A percentile compares a stretch with the other conserved stretches of the same genome.
Conservation (phyloP, 1,140 invertebrate species). For the Eulimnadia texana region DNA sequence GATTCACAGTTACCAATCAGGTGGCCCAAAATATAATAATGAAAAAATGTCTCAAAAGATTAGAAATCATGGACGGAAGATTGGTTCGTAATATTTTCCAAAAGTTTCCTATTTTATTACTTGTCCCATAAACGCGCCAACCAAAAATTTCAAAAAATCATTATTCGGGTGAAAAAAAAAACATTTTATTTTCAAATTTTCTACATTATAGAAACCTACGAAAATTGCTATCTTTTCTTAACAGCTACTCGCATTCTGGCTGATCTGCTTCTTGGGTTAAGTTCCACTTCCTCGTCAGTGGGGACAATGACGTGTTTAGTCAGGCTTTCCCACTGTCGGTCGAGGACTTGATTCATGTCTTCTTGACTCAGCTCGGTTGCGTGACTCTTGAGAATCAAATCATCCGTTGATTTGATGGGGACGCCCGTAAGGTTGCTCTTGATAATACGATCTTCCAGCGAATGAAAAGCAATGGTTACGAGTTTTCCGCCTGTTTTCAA, state of each 20-base stretch:
- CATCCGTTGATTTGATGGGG: slow-evolving; percentile 38
- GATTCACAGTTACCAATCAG: too few species aligned
- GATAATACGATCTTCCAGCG: slow-evolving; percentile 86
- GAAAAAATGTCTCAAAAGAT: too few species aligned
- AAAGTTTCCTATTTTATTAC: too few species aligned
- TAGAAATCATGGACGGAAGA: too few species aligned
- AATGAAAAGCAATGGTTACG: slow-evolving; percentile 78
- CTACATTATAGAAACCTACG: too few species aligned
- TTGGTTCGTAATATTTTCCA: too few species aligned
- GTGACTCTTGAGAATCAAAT: slow-evolving; percentile 25
- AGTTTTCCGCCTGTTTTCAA: slow-evolving; percentile 60
- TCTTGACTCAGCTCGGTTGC: slow-evolving; percentile 25
- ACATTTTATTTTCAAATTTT: too few species aligned
- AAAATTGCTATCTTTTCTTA: slow-evolving; percentile 29
- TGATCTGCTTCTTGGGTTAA: slow-evolving; percentile 70
- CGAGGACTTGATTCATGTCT: slow-evolving; percentile 41
- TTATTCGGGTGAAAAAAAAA: too few species aligned
- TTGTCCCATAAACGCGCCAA: not conserved
- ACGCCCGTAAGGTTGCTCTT: slow-evolving; percentile 75
- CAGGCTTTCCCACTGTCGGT: slow-evolving; percentile 55
- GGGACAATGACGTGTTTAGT: slow-evolving; percentile 68
- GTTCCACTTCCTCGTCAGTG: slow-evolving; percentile 49
- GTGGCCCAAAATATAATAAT: too few species aligned
- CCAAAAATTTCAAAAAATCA: too few species aligned
- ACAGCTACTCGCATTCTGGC: slow-evolving; percentile 72